These are phyloP conservation scores for Drosophila azteca DNA, from an alignment of 1,140 invertebrate genomes.

Conservation along the genomic window DNA sequence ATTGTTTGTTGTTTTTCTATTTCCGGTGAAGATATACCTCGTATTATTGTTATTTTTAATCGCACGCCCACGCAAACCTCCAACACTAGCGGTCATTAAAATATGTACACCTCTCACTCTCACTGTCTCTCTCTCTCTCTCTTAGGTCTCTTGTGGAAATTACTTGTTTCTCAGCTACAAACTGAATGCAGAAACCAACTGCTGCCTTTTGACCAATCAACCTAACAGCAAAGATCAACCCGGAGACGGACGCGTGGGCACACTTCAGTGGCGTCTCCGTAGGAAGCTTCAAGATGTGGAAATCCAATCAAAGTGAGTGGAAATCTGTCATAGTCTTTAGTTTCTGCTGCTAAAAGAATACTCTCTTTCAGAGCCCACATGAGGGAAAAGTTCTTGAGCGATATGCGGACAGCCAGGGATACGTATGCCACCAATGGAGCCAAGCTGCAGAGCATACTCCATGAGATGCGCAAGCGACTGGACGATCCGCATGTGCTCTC, in stretches of 20 bases:
- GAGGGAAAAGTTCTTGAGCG: conserved; percentile 98
- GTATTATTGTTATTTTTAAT: conserved; percentile 56
- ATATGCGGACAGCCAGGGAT: conserved; percentile 96
- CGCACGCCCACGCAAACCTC: conserved; percentile 63
- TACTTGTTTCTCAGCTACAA: conserved; percentile 96
- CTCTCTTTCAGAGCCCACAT: conserved; percentile 92
- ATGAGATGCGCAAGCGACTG: conserved; percentile 95
- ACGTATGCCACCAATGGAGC: conserved; percentile 89
- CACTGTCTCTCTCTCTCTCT: conserved; percentile 61
- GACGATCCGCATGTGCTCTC: conserved; percentile 99
- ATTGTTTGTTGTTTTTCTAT: conserved; percentile 50
- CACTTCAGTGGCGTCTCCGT: conserved; percentile 88
- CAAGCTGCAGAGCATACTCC: conserved; percentile 93
- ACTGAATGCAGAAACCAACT: conserved; percentile 87
- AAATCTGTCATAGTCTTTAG: conserved; percentile 1
- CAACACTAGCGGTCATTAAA: conserved; percentile 29
- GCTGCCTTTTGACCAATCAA: conserved; percentile 88
- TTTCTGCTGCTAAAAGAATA: no score
- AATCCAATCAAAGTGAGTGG: conserved; percentile 93
- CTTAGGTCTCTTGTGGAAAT: conserved; percentile 93
- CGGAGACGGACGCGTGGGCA: conserved; percentile 88
- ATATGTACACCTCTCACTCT: neutral
- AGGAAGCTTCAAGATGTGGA: conserved; percentile 96
- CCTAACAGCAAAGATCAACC: conserved; percentile 87
- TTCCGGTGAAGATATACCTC: conserved; percentile 37